Evolutionary conservation across 92 coral and sea anemone genomes (phyloP).

Genomic region (Actinernus sp.): DNA sequence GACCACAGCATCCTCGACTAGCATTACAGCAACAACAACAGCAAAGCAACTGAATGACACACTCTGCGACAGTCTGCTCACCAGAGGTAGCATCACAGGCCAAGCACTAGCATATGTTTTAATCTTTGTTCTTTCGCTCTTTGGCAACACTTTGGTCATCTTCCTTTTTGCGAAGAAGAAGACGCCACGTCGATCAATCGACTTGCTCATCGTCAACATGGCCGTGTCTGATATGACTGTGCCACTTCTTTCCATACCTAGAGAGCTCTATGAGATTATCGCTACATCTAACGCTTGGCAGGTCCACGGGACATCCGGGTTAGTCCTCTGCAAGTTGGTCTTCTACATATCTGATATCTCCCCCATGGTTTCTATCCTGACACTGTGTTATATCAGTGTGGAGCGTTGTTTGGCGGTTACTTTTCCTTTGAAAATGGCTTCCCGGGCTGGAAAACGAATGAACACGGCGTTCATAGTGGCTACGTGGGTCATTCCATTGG

Average conservation of each 20-base stretch:
- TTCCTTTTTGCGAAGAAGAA: background rate
- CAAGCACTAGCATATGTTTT: too few species aligned
- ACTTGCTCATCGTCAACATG: too few species aligned
- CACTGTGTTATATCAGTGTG: conserved; percentile 8
- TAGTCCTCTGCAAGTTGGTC: conserved; percentile 1
- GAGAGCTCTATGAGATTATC: background rate
- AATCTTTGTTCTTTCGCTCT: background rate
- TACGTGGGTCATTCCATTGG: conserved; percentile 10
- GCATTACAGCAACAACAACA: too few species aligned
- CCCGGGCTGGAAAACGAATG: background rate
- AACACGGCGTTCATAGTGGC: background rate
- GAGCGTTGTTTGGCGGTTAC: conserved; percentile 4
- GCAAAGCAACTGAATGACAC: too few species aligned
- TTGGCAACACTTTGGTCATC: background rate
- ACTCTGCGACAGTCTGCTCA: too few species aligned
- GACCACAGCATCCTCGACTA: too few species aligned
- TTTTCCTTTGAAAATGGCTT: background rate
- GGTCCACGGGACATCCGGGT: conserved; percentile 4
- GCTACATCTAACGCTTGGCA: background rate
- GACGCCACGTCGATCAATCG: too few species aligned
- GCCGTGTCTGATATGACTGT: conserved; percentile 12
- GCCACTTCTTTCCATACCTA: background rate
- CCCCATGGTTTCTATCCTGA: conserved; percentile 7
- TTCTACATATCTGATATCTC: conserved; percentile 2
- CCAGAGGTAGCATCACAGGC: too few species aligned